Evolutionary conservation across 2,113 vertebrate species (phyloP).

Genomic region (Petrocephalus microphthalmus): DNA sequence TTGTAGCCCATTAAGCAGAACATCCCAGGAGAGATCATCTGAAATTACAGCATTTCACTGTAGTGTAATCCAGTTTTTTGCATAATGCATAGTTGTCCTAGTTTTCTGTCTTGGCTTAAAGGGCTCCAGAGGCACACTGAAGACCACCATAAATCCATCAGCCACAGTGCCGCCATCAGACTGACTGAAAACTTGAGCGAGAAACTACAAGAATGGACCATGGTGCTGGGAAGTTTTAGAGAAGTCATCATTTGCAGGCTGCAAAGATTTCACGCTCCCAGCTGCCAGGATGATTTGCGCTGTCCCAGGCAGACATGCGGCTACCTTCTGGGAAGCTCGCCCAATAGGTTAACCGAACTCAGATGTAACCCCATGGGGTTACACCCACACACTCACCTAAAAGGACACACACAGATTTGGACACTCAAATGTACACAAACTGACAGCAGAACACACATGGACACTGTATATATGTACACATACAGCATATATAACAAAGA

Average conservation of each 20-base stretch:
- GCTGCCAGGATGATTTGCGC: constrained; percentile 87
- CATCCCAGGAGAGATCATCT: neutral
- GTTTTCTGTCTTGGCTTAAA: neutral
- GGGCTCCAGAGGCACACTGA: neutral
- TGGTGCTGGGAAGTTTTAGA: constrained; percentile 54
- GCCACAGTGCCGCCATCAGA: constrained; percentile 65
- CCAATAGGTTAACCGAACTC: constrained; percentile 70
- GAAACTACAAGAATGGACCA: constrained; percentile 56
- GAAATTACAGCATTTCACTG: neutral
- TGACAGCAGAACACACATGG: neutral
- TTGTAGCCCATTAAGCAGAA: constrained; percentile 36
- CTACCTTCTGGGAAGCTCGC: constrained; percentile 80
- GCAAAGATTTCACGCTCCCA: constrained; percentile 86
- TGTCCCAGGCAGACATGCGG: constrained; percentile 57
- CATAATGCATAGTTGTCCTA: neutral
- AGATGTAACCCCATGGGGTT: constrained; percentile 49
- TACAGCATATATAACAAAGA: neutral
- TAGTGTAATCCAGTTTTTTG: neutral
- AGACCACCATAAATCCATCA: constrained; percentile 58
- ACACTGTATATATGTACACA: neutral
- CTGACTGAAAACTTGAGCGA: constrained; percentile 65
- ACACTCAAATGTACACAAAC: neutral
- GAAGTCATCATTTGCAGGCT: constrained; percentile 59
- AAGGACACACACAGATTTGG: constrained; percentile 20
- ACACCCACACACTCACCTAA: neutral